phyloP scores from a whole-genome alignment of 2,888 invertebrate species.

The Eupithecia vulgata region DNA sequence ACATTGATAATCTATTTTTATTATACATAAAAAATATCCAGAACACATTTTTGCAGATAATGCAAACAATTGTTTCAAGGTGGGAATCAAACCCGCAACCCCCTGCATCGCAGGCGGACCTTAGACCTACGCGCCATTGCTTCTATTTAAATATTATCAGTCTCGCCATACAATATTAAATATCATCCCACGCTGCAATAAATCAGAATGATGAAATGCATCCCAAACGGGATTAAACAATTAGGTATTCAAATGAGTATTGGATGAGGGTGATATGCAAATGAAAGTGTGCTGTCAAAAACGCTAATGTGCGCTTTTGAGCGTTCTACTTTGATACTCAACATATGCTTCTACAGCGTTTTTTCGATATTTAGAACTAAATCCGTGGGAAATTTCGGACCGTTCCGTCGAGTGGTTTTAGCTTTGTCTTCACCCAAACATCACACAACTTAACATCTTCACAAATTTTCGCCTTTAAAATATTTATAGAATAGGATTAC shows the following conservation, averaged over 20 bases:
- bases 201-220: constrained; percentile 59
- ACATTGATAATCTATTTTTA: too few relatives aligned
- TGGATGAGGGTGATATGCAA: constrained; percentile 69
- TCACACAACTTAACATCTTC: too few relatives aligned
- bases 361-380: not conserved
- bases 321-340: not conserved
- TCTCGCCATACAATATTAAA: not conserved
- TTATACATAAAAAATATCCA: too few relatives aligned
- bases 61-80: too few relatives aligned
- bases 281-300: constrained; percentile 50
- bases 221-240: constrained; percentile 69
- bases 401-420: not conserved
- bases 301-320: constrained; percentile 8
- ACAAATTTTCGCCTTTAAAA: too few relatives aligned
- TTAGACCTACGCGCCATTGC: too few relatives aligned
- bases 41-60: too few relatives aligned
- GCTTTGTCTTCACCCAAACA: not conserved
- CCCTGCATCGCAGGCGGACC: too few relatives aligned
- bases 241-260: constrained; percentile 70
- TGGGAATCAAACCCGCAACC: too few relatives aligned
- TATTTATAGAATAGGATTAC: too few relatives aligned
- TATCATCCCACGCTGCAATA: constrained; percentile 42
- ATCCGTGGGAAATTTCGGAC: not conserved
- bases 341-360: not conserved
- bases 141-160: not conserved